Conservation (phyloP, 2,797 vertebrate species). For the Takifugu ocellatus region DNA sequence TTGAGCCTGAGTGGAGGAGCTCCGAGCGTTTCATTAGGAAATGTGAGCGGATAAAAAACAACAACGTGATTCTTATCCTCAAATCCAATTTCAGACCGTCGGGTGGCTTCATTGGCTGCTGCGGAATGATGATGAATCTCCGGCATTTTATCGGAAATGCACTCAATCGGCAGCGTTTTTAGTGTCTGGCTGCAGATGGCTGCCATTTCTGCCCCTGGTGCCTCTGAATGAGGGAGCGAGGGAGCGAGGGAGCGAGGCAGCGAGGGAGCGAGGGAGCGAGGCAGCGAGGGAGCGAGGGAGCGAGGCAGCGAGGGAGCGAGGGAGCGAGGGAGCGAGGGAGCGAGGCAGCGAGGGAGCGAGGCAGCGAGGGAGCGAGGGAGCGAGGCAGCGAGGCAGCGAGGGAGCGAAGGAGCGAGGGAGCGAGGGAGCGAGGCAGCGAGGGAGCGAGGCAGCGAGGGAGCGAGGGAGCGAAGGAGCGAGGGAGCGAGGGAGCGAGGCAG, state of each 20-base stretch:
- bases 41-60: slow-evolving; percentile 27
- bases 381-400: too few relatives aligned
- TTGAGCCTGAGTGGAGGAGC: background rate
- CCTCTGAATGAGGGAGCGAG: slow-evolving; percentile 51
- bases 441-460: slow-evolving; percentile 28
- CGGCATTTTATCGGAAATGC: slow-evolving; percentile 51
- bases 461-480: slow-evolving; percentile 12
- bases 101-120: slow-evolving; percentile 43
- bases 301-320: too few relatives aligned
- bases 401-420: slow-evolving; percentile 28
- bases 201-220: slow-evolving; percentile 35
- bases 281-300: background rate
- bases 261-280: slow-evolving; percentile 34
- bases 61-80: slow-evolving; percentile 26
- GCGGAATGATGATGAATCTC: slow-evolving; percentile 51
- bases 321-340: slow-evolving; percentile 12
- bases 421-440: too few relatives aligned
- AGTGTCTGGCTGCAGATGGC: slow-evolving; percentile 50
- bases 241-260: too few relatives aligned
- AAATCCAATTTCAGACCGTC: slow-evolving; percentile 35
- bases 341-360: too few relatives aligned
- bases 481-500: slow-evolving; percentile 11
- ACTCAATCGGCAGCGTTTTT: slow-evolving; percentile 42
- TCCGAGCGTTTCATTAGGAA: slow-evolving; percentile 32
- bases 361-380: slow-evolving; percentile 12